Base-by-base conservation (phyloP, 2,113 vertebrate species). In the Neogobius melanostomus region DNA sequence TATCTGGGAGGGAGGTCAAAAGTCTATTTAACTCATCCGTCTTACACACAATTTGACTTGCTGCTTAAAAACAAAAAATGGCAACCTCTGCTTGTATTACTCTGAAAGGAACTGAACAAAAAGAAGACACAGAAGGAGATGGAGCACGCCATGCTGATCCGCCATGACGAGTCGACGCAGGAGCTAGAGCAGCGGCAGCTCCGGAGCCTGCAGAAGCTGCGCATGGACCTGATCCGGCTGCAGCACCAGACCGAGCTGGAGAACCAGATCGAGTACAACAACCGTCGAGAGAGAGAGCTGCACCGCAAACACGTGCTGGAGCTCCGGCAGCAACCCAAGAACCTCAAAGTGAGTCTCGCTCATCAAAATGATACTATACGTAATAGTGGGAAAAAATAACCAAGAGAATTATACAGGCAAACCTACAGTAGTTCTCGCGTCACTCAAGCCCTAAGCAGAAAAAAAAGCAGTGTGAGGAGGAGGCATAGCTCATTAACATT, bases 181-280 rank as follows among this genome's bases (percentile, higher is more conserved):
- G 97, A 99, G 81, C 93, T 99, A 64, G 98, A 99, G 85, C 95
- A 97, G 71, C 82, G 97, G 87, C 98, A 99, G 94, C 93, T 99
- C 82, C 95, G 95, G 91, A 96, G 90, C 3, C 88, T 99, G 88
- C 98, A 99, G 94, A 98, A 96, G 93, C 94, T 98, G 72, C 95
- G 98, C 51, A 97, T 98, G 96, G 98, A 98, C 91, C 94, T 99
- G 85, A 98, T 99, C 93, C 96, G 96, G 52, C 93, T 98, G 88
- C 98, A 99, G 95, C 98, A 99, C 93, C 98, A 99, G 93, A 98
- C 97, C 0, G 98, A 99, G 90, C 95, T 98, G 66, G 97, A 99
- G 89, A 99, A 98, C 92, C 98, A 99, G 95, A 96, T 98, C 73
- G 98, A 99, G 71, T 99, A 99, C 93, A 99, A 99, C 95, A 98